A percentile compares a stretch with the other conserved stretches of the same genome.
Evolutionary conservation across 1,140 invertebrate genomes (phyloP).

Genomic region (Wiebesia pumilae): DNA sequence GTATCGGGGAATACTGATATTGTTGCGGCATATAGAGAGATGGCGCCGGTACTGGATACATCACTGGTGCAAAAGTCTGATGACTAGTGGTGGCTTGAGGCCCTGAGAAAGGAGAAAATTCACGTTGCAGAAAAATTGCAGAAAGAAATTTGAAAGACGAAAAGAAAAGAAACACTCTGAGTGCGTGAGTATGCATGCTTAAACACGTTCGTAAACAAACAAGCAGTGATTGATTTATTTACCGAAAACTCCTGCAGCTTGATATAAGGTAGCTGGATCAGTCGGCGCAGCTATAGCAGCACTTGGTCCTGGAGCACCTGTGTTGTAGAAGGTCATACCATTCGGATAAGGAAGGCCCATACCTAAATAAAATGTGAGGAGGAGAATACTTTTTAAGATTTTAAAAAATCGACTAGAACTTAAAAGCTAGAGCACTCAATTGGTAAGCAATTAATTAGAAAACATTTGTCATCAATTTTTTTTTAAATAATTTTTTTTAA

Average conservation of each 20-base stretch:
- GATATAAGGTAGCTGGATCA: constrained; percentile 71
- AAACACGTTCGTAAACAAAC: constrained; percentile 29
- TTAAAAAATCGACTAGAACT: neutral
- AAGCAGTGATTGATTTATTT: constrained; percentile 49
- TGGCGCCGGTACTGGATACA: constrained; percentile 72
- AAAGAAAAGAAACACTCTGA: constrained; percentile 27
- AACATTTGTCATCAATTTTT: too few relatives aligned
- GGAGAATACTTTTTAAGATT: neutral
- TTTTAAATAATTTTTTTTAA: too few relatives aligned
- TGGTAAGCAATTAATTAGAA: too few relatives aligned
- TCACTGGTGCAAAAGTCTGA: constrained; percentile 71
- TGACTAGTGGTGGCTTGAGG: constrained; percentile 70
- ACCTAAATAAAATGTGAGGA: constrained; percentile 58
- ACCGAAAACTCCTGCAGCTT: constrained; percentile 74
- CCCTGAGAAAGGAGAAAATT: constrained; percentile 59
- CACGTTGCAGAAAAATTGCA: constrained; percentile 45
- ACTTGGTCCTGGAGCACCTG: constrained; percentile 68
- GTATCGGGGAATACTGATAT: constrained; percentile 73
- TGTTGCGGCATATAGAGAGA: constrained; percentile 73
- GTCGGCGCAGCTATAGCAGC: constrained; percentile 69
- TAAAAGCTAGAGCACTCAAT: neutral
- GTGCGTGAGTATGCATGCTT: constrained; percentile 37
- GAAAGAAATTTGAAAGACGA: constrained; percentile 19
- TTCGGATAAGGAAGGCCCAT: constrained; percentile 77
- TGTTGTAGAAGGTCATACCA: constrained; percentile 77